A percentile compares a stretch with the other conserved stretches of the same genome.
phyloP scores from a whole-genome alignment of 2,797 vertebrate species.

The Champsocephalus gunnari region DNA sequence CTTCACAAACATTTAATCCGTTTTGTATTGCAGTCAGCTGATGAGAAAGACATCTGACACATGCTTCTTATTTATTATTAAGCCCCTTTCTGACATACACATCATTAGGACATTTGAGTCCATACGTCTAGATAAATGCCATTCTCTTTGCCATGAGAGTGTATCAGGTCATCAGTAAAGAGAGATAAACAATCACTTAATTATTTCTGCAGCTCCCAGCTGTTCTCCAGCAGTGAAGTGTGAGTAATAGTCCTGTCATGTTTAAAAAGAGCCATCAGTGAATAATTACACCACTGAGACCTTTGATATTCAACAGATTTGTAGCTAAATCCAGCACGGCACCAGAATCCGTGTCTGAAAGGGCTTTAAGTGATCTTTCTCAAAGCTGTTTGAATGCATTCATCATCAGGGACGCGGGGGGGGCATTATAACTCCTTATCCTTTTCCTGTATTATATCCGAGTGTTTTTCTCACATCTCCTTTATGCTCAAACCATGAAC shows the following conservation, averaged over 20 bases:
- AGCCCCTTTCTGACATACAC: conserved; percentile 6
- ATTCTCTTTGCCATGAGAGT: background rate
- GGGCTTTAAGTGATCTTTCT: conserved; percentile 3
- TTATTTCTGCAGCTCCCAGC: background rate
- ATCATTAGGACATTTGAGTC: background rate
- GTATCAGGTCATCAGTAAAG: background rate
- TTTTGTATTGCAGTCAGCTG: background rate
- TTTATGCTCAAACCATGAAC: conserved; percentile 14
- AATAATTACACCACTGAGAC: background rate
- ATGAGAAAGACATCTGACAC: background rate
- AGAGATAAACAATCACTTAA: conserved; percentile 7
- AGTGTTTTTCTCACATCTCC: background rate
- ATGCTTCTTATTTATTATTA: conserved; percentile 1
- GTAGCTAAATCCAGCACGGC: background rate
- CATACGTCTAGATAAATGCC: background rate
- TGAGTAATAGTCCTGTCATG: background rate
- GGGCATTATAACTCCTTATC: conserved; percentile 31
- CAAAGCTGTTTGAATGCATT: background rate
- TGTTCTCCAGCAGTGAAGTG: conserved; percentile 14
- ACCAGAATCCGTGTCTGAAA: conserved; percentile 17
- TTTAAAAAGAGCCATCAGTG: background rate
- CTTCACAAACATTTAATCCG: background rate
- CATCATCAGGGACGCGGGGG: conserved; percentile 9
- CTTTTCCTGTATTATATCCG: background rate
- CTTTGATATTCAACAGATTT: conserved; percentile 8